Percentiles rank a stretch among this genome's conserved stretches.
Conservation (phyloP, 2,888 invertebrate genomes). For the Laothoe populi region DNA sequence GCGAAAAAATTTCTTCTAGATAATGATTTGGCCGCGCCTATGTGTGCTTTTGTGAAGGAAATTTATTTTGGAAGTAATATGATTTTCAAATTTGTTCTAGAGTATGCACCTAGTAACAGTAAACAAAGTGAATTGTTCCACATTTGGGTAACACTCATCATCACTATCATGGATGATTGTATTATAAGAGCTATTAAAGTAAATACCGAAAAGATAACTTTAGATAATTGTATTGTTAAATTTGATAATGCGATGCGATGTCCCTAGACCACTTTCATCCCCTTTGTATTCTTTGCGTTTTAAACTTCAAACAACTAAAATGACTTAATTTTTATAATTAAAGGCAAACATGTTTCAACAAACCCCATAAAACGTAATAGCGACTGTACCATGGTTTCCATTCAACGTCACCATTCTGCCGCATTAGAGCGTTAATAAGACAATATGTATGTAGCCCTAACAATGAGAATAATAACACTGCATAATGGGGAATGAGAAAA, state of each 20-base stretch:
- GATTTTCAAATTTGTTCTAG: background rate
- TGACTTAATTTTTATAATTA: background rate
- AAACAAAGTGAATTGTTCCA: background rate
- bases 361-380: constrained; percentile 11
- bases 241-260: background rate
- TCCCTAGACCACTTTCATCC: background rate
- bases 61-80: too few relatives aligned
- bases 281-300: background rate
- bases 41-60: background rate
- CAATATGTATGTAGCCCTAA: constrained; percentile 68
- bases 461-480: constrained; percentile 77
- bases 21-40: constrained; percentile 15
- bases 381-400: constrained; percentile 7
- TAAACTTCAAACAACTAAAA: background rate
- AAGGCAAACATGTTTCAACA: constrained; percentile 20
- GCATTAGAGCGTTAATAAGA: constrained; percentile 58
- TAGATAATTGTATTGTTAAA: too few relatives aligned
- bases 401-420: constrained; percentile 28
- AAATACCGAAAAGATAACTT: too few relatives aligned
- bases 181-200: too few relatives aligned
- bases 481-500: constrained; percentile 80
- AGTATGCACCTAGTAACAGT: background rate
- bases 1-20: constrained; percentile 48
- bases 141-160: background rate
- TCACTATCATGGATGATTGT: background rate